Conservation (phyloP, 2,797 vertebrate species). For the Lagorchestes hirsutus region DNA sequence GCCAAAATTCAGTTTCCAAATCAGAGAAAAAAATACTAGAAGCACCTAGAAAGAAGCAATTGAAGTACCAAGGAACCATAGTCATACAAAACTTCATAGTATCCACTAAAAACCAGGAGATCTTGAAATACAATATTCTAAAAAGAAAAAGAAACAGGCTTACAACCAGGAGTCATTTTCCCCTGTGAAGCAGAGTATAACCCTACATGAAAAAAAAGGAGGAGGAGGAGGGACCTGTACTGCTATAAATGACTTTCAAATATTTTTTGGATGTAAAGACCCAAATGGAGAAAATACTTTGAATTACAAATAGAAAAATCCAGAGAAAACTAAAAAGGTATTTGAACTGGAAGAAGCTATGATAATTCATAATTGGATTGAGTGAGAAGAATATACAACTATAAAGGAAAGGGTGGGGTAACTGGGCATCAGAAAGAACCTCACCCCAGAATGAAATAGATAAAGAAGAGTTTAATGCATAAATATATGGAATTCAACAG, state of each 20-base stretch:
- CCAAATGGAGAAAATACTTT: neutral
- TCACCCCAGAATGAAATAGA: neutral
- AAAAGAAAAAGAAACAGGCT: neutral
- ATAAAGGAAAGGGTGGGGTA: neutral
- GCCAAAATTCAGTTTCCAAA: neutral
- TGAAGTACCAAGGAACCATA: neutral
- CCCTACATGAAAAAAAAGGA: neutral
- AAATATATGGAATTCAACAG: neutral
- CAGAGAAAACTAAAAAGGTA: neutral
- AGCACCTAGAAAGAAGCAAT: neutral
- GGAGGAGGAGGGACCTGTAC: neutral
- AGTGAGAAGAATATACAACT: neutral
- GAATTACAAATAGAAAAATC: neutral
- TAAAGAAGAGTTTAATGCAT: neutral
- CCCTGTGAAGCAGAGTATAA: neutral
- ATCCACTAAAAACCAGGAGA: neutral
- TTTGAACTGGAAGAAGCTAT: neutral
- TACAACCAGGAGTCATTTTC: neutral
- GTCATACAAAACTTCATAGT: neutral
- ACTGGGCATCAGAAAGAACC: neutral
- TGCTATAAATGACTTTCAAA: neutral
- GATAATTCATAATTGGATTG: neutral
- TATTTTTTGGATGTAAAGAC: neutral
- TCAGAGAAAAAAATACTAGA: neutral
- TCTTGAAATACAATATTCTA: neutral